phyloP scores from a whole-genome alignment of 2,888 invertebrate genomes.

The Ochropleura leucogaster region DNA sequence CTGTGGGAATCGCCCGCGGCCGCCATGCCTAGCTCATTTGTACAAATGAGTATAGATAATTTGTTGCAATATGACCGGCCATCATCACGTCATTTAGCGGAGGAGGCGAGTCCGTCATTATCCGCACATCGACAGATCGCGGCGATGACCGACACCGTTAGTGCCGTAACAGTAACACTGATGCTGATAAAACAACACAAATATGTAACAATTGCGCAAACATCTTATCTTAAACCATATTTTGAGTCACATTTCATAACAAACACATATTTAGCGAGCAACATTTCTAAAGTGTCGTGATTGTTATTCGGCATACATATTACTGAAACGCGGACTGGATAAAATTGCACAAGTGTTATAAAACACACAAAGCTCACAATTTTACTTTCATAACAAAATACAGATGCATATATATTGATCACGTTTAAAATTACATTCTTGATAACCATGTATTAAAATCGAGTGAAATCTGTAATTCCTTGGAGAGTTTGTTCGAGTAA shows the following conservation, averaged over 20 bases:
- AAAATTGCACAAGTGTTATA: conserved; percentile 58
- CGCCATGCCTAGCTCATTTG: conserved; percentile 71
- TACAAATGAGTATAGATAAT: conserved; percentile 77
- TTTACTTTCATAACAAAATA: conserved; percentile 46
- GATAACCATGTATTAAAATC: conserved; percentile 64
- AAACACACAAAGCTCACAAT: conserved; percentile 51
- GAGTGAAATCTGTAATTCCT: conserved; percentile 70
- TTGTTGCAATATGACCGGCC: conserved; percentile 66
- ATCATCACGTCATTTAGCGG: conserved; percentile 59
- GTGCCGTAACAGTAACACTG: conserved; percentile 35
- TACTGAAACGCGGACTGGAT: conserved; percentile 61
- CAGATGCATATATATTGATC: conserved; percentile 52
- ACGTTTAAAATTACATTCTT: conserved; percentile 60
- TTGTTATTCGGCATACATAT: conserved; percentile 63
- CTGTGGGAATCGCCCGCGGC: conserved; percentile 83
- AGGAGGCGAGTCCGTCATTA: conserved; percentile 59
- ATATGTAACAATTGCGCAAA: conserved; percentile 59
- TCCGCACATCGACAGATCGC: conserved; percentile 54
- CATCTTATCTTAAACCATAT: conserved; percentile 50
- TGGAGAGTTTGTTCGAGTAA: conserved; percentile 66
- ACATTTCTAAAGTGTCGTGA: conserved; percentile 57
- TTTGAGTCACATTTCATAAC: conserved; percentile 57
- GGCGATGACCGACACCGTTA: conserved; percentile 53
- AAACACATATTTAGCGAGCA: conserved; percentile 51
- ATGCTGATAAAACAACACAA: conserved; percentile 46